Conservation (phyloP, 2,113 vertebrate species). For the Petrocephalus microphthalmus region DNA sequence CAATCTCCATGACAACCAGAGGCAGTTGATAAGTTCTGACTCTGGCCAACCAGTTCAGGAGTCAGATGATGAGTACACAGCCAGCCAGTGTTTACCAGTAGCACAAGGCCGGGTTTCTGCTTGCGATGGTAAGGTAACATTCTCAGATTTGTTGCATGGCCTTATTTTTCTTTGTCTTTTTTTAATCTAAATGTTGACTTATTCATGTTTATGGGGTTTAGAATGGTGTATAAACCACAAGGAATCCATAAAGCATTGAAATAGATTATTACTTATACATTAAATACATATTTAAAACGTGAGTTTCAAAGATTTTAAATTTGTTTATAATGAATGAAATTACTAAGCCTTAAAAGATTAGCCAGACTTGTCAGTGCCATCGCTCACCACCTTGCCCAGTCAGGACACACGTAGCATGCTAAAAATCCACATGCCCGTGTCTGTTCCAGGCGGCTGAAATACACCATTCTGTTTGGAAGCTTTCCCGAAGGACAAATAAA, state of each 20-base stretch:
- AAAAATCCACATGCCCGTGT: neutral
- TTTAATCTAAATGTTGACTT: neutral
- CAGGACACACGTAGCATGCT: neutral
- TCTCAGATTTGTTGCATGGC: conserved; percentile 37
- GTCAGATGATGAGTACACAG: conserved; percentile 63
- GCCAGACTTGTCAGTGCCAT: neutral
- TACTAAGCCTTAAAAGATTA: neutral
- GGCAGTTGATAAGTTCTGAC: conserved; percentile 64
- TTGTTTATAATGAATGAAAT: neutral
- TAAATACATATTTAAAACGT: neutral
- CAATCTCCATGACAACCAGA: conserved; percentile 62
- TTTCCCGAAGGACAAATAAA: neutral
- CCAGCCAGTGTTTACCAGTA: conserved; percentile 52
- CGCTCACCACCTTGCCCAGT: neutral
- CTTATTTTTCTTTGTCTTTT: neutral
- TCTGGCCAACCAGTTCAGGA: conserved; percentile 64
- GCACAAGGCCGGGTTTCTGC: conserved; percentile 47
- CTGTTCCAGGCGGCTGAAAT: neutral
- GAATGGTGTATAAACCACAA: neutral
- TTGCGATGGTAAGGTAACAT: conserved; percentile 62
- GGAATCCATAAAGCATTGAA: neutral
- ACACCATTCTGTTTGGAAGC: neutral
- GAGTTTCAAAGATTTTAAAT: neutral
- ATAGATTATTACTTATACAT: neutral
- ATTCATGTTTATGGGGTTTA: neutral